Evolutionary conservation across 2,797 vertebrate genomes (phyloP).

Genomic region (Harpagifer antarcticus): DNA sequence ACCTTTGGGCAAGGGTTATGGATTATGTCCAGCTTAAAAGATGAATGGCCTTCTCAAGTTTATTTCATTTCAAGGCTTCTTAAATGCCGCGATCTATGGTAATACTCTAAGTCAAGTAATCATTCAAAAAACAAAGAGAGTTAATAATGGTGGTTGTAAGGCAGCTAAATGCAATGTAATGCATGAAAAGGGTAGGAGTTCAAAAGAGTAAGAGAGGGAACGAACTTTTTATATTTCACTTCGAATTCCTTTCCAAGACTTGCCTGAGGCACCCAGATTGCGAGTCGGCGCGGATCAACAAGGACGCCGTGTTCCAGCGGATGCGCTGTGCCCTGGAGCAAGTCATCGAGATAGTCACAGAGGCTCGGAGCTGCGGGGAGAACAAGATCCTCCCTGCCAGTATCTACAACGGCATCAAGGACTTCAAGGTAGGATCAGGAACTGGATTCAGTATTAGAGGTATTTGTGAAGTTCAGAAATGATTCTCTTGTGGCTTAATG

Average conservation of each 20-base stretch:
- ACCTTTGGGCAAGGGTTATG: constrained; percentile 19
- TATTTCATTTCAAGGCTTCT: constrained; percentile 24
- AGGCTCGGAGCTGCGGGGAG: constrained; percentile 89
- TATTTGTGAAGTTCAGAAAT: not conserved
- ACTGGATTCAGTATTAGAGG: not conserved
- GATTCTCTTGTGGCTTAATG: not conserved
- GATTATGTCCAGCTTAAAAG: constrained; percentile 22
- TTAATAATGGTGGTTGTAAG: constrained; percentile 19
- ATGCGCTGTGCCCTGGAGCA: constrained; percentile 97
- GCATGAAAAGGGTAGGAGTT: constrained; percentile 25
- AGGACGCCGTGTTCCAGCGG: constrained; percentile 95
- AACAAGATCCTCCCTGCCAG: constrained; percentile 87
- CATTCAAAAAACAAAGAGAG: not conserved
- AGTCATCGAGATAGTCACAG: constrained; percentile 97
- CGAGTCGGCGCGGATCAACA: constrained; percentile 97
- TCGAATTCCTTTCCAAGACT: constrained; percentile 85
- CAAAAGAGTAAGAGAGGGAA: constrained; percentile 12
- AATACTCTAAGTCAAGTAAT: constrained; percentile 5
- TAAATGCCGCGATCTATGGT: not conserved
- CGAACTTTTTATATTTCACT: constrained; percentile 62
- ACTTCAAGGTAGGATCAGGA: constrained; percentile 91
- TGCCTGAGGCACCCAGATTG: constrained; percentile 98
- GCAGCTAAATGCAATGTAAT: too few relatives aligned
- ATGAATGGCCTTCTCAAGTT: constrained; percentile 21
- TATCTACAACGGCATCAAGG: constrained; percentile 93